These are phyloP conservation scores for Ranitomeya variabilis DNA, from an alignment of 2,113 vertebrate genomes.

Conservation along the genomic window DNA sequence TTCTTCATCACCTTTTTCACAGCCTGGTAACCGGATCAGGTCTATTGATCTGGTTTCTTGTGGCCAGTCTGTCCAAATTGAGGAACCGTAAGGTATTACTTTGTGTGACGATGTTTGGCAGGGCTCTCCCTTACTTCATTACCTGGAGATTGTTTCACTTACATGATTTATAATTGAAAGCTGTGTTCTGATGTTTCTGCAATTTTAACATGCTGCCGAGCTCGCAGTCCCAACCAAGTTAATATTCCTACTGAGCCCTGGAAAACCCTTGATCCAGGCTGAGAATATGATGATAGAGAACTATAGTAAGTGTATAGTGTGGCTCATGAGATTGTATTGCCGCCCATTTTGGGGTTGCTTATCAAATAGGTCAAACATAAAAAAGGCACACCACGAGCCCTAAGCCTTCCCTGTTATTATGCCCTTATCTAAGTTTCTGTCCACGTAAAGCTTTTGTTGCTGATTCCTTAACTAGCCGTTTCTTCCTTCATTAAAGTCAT, in stretches of 20 bases:
- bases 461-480: too few species aligned
- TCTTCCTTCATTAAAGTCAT: too few species aligned
- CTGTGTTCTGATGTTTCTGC: neutral
- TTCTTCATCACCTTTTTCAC: constrained; percentile 14
- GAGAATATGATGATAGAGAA: too few species aligned
- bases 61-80: neutral
- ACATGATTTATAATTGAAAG: constrained; percentile 10
- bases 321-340: neutral
- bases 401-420: neutral
- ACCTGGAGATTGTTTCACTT: constrained; percentile 2
- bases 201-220: neutral
- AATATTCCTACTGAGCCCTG: neutral
- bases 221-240: neutral
- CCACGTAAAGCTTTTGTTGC: too few species aligned
- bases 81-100: neutral
- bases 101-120: constrained; percentile 6
- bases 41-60: constrained; percentile 7
- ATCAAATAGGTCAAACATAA: neutral
- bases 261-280: too few species aligned
- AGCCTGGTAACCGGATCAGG: constrained; percentile 11
- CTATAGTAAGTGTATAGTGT: too few species aligned
- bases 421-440: neutral
- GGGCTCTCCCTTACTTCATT: neutral
- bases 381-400: neutral
- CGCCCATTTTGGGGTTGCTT: too few species aligned